Evolutionary conservation across 2,797 vertebrate species (phyloP), one percentile per base, ranked within the genome.

Genomic region (Eulemur coronatus): DNA sequence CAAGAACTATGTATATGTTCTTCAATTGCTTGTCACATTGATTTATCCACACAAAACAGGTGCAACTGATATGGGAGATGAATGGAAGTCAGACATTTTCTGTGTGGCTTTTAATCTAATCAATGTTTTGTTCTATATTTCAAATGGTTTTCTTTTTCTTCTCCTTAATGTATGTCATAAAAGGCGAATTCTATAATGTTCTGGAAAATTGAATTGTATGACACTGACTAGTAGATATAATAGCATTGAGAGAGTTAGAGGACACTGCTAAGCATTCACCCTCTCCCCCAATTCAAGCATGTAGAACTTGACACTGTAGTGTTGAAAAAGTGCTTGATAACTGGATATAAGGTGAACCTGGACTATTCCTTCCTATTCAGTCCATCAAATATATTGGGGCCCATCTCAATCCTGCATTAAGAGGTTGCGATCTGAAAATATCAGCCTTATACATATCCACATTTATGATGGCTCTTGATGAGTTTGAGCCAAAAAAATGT

Each of bases 81-180:
- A 92, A 30, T 48, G 17, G 84, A 61, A 86, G 15, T 84, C 48
- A 95, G 17, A 78, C 7, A 75, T 48, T 86, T 35, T 52, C 30
- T 79, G 10, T 41, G 38, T 38, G 48, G 48, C 33, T 91, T 46
- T 89, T 89, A 90, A 80, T 92, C 26, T 79, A 95, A 87, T 87
- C 73, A 70, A 8, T 82, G 2, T 33, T 76, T 69, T 55, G 33
- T 70, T 91, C 46, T 84, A 30, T 55, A 57, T 33, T 11, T 7
- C n/a, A 61, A 79, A 89, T 55, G 26, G 79, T 48, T 92, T 93
- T 88, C 55, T 33, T 94, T 94, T 92, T 78, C n/a, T 80, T 89
- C 30, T 89, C 33, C 24, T 69, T 80, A 93, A 84, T 52, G 18
- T 1, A n/a, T 46, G 30, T 75, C 52, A 92, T 76, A 76, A 91